Base-by-base conservation (phyloP, 2,888 invertebrate genomes). In the Ennomos fuscantarius region DNA sequence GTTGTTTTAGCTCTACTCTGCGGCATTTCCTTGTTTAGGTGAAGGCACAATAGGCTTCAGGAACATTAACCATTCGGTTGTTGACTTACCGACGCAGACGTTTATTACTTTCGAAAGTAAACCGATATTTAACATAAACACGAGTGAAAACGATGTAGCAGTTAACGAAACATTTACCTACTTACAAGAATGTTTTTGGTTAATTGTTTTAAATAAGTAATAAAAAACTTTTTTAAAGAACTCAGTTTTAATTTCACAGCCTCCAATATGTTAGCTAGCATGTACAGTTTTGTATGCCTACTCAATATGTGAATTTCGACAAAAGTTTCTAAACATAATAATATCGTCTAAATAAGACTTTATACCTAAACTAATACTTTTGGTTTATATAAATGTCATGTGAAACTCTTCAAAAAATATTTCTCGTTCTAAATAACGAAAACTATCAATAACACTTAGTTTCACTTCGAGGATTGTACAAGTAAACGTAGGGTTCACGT, bases 1-100 rank as follows among this genome's bases (percentile, higher is more conserved):
- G 68, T 74, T 77, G 78, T 80, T 78, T 81, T 78, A 78, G 74
- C 73, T 69, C 64, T 56, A 68, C 70, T 63, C 74, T 66, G 64
- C 73, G 74, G 76, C 70, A 79, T 84, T 86, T 86, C 84, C 85
- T 81, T 84, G 83, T 85, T 84, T 82, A 79, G 76, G 59, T 73
- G 66, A 66, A 69, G 53, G 68, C 63, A 72, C 74, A 74, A 74
- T 76, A 71, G 70, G 70, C 69, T 70, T 67, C 60, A 56, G 62
- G 65, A 70, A 72, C 74, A 74, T 78, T 72, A 71, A 70, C 63
- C 69, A 67, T 65, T 70, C 60, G 56, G 64, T 70, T 69, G 68
- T 75, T 72, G 67, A 69, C 66, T 70, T 61, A 66, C 61, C 55
- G 61, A 61, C 53, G 57, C 63, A 66, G 66, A 68, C 62, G 65